Conservation (phyloP, 2,797 vertebrate genomes). For the Bovichtus diacanthus region DNA sequence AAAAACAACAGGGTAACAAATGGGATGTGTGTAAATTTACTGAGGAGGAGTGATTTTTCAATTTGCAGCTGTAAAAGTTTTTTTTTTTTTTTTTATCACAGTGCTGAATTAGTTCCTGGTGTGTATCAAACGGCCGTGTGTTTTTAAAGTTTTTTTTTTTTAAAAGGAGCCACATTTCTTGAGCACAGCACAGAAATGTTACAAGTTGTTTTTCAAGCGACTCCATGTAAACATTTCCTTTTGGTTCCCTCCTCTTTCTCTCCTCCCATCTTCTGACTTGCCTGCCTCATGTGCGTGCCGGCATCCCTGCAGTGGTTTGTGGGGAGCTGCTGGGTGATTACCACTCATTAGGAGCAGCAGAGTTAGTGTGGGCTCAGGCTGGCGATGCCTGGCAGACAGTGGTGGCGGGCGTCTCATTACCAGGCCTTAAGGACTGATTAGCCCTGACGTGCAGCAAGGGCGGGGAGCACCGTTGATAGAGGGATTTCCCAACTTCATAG, state of each 20-base stretch:
- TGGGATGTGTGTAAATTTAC: constrained; percentile 66
- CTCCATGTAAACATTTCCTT: constrained; percentile 71
- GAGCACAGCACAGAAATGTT: constrained; percentile 53
- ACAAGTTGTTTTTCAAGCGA: constrained; percentile 64
- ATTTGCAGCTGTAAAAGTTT: constrained; percentile 42
- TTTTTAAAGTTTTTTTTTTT: constrained; percentile 38
- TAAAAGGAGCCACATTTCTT: constrained; percentile 33
- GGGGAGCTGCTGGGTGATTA: constrained; percentile 83
- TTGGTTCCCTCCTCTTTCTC: constrained; percentile 35
- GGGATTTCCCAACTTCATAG: constrained; percentile 86
- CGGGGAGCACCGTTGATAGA: constrained; percentile 75
- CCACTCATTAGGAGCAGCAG: constrained; percentile 82
- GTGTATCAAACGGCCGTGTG: constrained; percentile 43
- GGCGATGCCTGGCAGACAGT: constrained; percentile 80
- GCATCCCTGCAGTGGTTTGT: constrained; percentile 76
- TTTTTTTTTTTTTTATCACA: constrained; percentile 47
- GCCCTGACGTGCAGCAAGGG: constrained; percentile 78
- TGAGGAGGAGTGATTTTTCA: constrained; percentile 46
- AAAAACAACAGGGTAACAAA: constrained; percentile 73
- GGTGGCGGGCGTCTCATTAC: constrained; percentile 81
- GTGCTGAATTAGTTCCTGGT: constrained; percentile 60
- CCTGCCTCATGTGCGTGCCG: constrained; percentile 73
- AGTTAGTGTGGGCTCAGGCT: constrained; percentile 74
- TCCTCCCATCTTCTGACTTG: constrained; percentile 33
- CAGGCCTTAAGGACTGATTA: constrained; percentile 81